Evolutionary conservation across 2,797 vertebrate species (phyloP), one percentile per base, ranked within the genome.

Genomic region (Epinephelus coioides): DNA sequence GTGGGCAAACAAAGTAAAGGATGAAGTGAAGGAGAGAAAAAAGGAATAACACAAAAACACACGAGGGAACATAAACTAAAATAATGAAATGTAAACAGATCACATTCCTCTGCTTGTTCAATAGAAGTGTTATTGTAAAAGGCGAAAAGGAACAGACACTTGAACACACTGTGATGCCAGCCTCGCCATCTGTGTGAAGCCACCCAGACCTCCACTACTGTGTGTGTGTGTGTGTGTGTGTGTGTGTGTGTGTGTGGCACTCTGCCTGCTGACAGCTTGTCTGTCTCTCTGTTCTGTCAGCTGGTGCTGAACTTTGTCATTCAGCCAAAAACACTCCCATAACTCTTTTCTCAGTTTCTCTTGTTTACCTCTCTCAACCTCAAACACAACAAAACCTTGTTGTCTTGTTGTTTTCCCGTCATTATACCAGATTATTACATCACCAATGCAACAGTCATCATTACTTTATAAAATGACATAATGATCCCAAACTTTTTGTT

Each of bases 251-350:
- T 62, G 75, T 73, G 67, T 30, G 62, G 74, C 70, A 56, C 40
- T 4, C 30, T 25, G 81, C 70, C 78, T 76, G 65, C 51, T 81
- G 83, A 86, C 81, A 86, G 85, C 77, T 87, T 82, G 75, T 76
- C 72, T 57, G 73, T 79, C 69, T 75, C 79, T 76, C 60, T 75
- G 81, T 44, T 79, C 80, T 66, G 43, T 84, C 77, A 83, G 84
- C 86, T 80, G 76, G 62, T 77, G 67, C 34, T 82, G 69, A 79
- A 83, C 69, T 64, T 44, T 0, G 1, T 63, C 49, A 70, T 47
- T 50, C 63, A 56, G 71, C 50, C 65, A 68, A 69, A 40, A 61
- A 67, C 73, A 68, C 72, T 76, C 75, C 62, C 61, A 67, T 55
- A 66, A 38, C 54, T 69, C 34, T 53, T 23, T 3, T 21, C 30